These are phyloP conservation scores for Epizoanthus stellaris DNA, from an alignment of 92 coral and sea anemone species.

Conservation along the genomic window DNA sequence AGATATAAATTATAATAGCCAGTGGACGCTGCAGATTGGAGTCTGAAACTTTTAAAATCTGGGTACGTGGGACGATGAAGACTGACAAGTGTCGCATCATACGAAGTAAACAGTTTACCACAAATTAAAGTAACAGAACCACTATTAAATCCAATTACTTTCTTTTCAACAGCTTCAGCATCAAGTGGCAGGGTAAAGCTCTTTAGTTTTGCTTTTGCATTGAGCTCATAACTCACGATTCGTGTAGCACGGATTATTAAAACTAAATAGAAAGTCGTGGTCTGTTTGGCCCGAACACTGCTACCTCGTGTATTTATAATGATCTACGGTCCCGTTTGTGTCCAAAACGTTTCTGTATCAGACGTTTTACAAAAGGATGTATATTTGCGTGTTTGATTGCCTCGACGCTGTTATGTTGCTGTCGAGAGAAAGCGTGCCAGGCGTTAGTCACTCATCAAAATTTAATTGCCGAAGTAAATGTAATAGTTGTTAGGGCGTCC, in stretches of 20 bases:
- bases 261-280: neutral
- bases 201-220: neutral
- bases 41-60: too few species aligned
- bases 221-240: neutral
- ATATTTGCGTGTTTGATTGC: slow-evolving; percentile 24
- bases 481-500: neutral
- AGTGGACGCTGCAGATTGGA: too few species aligned
- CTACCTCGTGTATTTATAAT: neutral
- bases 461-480: slow-evolving; percentile 24
- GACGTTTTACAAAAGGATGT: neutral
- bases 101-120: neutral
- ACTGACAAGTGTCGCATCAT: neutral
- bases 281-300: too few species aligned
- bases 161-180: slow-evolving; percentile 25
- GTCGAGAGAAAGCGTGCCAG: slow-evolving; percentile 2
- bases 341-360: neutral
- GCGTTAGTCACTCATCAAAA: slow-evolving; percentile 40
- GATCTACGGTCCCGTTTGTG: neutral
- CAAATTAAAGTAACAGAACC: slow-evolving; percentile 33
- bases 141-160: slow-evolving; percentile 19
- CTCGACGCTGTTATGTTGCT: too few species aligned
- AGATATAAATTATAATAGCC: too few species aligned
- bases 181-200: neutral
- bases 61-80: neutral
- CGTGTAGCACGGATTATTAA: neutral